phyloP scores from a whole-genome alignment of 2,888 invertebrate genomes.

The Bursaphelenchus okinawaensis region DNA sequence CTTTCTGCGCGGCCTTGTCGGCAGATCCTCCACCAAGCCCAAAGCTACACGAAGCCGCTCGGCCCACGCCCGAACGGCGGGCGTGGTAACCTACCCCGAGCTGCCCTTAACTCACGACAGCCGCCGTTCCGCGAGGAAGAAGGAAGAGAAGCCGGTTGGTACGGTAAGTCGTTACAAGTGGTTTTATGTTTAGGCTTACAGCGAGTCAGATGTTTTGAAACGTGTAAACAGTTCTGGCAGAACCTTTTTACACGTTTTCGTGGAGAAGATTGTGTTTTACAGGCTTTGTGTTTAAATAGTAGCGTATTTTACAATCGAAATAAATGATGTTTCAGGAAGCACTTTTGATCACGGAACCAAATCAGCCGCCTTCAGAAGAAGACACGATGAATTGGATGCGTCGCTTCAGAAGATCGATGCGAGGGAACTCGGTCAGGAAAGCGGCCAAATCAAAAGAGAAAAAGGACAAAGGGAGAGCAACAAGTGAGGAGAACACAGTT shows the following conservation, averaged over 20 bases:
- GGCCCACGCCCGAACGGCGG: not conserved
- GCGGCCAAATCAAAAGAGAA: too few species aligned
- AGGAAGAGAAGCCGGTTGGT: not conserved
- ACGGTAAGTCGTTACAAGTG: not conserved
- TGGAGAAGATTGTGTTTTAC: too few species aligned
- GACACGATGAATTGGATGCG: not conserved
- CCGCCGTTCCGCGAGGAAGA: not conserved
- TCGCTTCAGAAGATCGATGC: not conserved
- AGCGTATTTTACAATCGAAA: not conserved
- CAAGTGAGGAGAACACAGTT: not conserved
- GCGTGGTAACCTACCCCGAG: not conserved
- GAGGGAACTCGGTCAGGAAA: not conserved
- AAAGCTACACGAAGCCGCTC: not conserved
- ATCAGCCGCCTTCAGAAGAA: not conserved
- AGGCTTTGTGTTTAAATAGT: not conserved
- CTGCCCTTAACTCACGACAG: not conserved
- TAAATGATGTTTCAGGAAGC: too few species aligned
- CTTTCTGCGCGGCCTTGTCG: constrained; percentile 10
- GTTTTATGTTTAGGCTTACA: too few species aligned
- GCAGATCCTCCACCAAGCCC: not conserved
- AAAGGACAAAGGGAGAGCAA: too few species aligned
- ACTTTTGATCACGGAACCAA: not conserved
- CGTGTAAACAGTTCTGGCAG: too few species aligned
- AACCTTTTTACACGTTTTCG: too few species aligned
- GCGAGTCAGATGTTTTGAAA: too few species aligned